Conservation (phyloP, 2,113 vertebrate species). For the Glaucidium brasilianum region DNA sequence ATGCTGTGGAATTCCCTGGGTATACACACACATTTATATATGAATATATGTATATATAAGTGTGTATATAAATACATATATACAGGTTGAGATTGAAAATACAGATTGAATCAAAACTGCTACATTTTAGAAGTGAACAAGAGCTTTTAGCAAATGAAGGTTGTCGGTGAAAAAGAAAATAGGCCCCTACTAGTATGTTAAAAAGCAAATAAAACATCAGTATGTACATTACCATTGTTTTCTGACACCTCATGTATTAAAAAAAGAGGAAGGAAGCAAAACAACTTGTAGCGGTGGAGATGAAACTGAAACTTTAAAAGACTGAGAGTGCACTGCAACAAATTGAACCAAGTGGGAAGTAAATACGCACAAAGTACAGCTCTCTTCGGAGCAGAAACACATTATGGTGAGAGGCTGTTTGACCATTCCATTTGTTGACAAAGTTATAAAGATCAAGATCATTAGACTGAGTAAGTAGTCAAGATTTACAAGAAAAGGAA, state of each 20-base stretch:
- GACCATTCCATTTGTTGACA: background rate
- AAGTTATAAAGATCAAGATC: background rate
- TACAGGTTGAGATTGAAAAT: background rate
- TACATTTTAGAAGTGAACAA: background rate
- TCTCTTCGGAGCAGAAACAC: background rate
- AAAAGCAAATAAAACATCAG: background rate
- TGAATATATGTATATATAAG: rapidly evolving
- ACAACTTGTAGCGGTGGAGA: background rate
- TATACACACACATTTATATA: background rate
- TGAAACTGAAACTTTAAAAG: background rate
- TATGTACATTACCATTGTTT: background rate
- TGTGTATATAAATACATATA: rapidly evolving
- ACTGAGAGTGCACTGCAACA: background rate
- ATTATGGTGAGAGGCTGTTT: background rate
- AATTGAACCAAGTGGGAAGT: background rate
- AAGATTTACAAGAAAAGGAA: background rate
- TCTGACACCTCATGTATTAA: background rate
- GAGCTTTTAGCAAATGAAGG: background rate
- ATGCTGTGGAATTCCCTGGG: background rate
- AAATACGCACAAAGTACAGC: background rate
- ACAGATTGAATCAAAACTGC: background rate
- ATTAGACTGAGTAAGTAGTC: background rate
- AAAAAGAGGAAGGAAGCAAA: background rate
- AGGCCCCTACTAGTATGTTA: background rate
- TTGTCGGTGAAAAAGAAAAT: background rate